These are phyloP conservation scores for Ictidomys tridecemlineatus DNA, from an alignment of 2,113 vertebrate species.

Conservation along the genomic window DNA sequence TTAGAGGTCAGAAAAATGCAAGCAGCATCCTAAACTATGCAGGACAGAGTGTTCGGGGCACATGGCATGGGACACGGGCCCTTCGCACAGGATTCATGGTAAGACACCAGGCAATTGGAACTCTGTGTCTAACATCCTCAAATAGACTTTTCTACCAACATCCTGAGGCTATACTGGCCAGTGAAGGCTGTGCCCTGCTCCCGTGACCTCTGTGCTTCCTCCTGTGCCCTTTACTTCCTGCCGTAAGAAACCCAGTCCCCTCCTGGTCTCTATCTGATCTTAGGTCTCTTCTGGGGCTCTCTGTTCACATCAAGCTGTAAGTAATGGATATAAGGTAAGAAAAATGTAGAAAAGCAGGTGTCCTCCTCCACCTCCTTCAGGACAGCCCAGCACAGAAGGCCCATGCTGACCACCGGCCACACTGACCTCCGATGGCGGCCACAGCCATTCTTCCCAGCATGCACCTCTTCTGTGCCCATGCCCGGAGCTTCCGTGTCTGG, in stretches of 20 bases:
- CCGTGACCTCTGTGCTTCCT: no score
- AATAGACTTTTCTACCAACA: background rate
- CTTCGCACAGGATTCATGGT: background rate
- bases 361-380: rapidly evolving
- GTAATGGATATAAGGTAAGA: background rate
- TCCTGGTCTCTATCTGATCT: background rate
- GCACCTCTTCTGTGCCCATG: background rate
- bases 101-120: background rate
- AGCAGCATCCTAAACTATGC: background rate
- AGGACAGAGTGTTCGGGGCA: background rate
- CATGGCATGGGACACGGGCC: background rate
- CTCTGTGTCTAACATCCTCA: background rate
- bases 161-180: no score
- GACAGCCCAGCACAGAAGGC: background rate
- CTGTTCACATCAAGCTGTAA: background rate
- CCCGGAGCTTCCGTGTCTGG: rapidly evolving
- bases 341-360: background rate
- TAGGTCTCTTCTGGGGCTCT: background rate
- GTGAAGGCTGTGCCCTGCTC: background rate
- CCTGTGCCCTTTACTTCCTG: background rate
- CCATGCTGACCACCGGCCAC: rapidly evolving
- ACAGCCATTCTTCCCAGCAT: background rate
- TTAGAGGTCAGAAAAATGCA: constrained; percentile 62
- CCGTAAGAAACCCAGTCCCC: background rate
- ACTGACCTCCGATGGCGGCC: rapidly evolving